Evolutionary conservation across 2,797 vertebrate genomes (phyloP).

Genomic region (Spheniscus humboldti): DNA sequence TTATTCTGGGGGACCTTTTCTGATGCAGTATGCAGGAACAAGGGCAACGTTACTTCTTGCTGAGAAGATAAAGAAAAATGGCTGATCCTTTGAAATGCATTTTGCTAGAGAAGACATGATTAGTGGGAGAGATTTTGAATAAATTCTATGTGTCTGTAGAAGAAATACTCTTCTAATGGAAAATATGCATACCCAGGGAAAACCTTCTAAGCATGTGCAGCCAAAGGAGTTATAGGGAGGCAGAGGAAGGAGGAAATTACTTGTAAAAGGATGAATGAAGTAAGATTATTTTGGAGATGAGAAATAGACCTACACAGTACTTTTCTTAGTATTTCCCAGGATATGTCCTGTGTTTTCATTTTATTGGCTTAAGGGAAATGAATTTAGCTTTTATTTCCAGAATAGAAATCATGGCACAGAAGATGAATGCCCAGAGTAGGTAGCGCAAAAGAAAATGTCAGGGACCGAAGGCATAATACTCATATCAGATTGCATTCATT

Average conservation of each 20-base stretch:
- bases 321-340: not conserved
- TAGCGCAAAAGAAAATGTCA: not conserved
- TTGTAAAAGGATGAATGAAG: not conserved
- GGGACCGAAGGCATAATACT: not conserved
- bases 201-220: not conserved
- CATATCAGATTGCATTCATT: not conserved
- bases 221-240: not conserved
- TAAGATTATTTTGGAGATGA: not conserved
- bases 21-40: not conserved
- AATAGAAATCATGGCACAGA: not conserved
- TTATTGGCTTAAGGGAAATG: not conserved
- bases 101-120: not conserved
- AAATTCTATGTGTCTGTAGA: not conserved
- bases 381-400: not conserved
- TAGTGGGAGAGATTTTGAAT: not conserved
- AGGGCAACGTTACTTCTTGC: not conserved
- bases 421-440: not conserved
- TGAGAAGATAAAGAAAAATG: not conserved
- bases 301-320: not conserved
- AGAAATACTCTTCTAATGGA: not conserved
- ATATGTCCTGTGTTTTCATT: not conserved
- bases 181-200: not conserved
- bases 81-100: not conserved
- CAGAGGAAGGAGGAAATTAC: not conserved
- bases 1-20: not conserved